These are phyloP conservation scores for Drosophila insularis DNA, from an alignment of 1,140 invertebrate genomes.

Conservation along the genomic window DNA sequence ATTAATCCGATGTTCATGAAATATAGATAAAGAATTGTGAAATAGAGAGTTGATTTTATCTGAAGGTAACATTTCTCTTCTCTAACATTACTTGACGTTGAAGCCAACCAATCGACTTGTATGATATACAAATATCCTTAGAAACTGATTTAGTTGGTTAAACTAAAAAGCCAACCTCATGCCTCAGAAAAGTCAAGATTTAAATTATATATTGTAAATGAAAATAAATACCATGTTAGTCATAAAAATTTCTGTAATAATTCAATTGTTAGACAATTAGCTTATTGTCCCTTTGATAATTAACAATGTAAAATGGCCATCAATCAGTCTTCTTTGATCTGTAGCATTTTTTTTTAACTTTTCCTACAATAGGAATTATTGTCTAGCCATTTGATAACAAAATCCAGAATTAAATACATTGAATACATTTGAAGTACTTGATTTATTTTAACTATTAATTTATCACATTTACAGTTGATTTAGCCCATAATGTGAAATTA, in stretches of 20 bases:
- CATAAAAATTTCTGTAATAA: background rate
- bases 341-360: conserved; percentile 11
- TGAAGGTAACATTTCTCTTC: too few relatives aligned
- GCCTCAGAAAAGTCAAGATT: too few relatives aligned
- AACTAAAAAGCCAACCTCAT: too few relatives aligned
- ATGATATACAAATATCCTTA: too few relatives aligned
- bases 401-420: conserved; percentile 8
- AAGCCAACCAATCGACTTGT: too few relatives aligned
- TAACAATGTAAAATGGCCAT: background rate
- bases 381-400: conserved; percentile 1
- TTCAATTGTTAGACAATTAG: conserved; percentile 10
- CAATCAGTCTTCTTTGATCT: background rate
- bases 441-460: conserved; percentile 68
- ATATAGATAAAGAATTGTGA: too few relatives aligned
- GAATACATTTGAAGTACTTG: conserved; percentile 10
- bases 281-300: conserved; percentile 1
- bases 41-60: too few relatives aligned
- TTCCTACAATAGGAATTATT: background rate
- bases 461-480: conserved; percentile 75
- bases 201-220: background rate
- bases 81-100: too few relatives aligned
- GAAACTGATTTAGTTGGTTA: too few relatives aligned
- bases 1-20: too few relatives aligned
- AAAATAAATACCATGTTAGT: background rate
- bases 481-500: conserved; percentile 64